A percentile compares a stretch with the other conserved stretches of the same genome.
These are phyloP conservation scores for Eleutherodactylus coqui DNA, from an alignment of 2,797 vertebrate species.

Conservation along the genomic window DNA sequence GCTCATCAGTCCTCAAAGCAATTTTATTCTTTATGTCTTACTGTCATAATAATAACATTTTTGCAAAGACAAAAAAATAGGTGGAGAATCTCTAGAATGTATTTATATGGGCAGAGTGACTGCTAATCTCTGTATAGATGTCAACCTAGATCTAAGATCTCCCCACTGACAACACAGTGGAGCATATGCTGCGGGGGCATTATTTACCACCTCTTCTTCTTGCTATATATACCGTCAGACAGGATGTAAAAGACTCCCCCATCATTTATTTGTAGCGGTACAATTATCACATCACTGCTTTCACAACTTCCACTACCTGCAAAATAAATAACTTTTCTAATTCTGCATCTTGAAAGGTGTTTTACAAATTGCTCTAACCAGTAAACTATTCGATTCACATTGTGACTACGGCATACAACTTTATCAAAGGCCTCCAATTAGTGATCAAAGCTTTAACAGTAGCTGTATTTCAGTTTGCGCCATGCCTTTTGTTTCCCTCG, in stretches of 20 bases:
- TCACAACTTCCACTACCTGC: not conserved
- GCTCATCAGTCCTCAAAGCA: not conserved
- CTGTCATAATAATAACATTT: too few relatives aligned
- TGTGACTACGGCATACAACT: slow-evolving; percentile 25
- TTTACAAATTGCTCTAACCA: slow-evolving; percentile 19
- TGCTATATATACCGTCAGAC: not conserved
- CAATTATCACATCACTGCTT: not conserved
- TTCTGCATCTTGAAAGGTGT: not conserved
- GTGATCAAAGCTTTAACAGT: slow-evolving; percentile 13
- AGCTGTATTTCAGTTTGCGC: not conserved
- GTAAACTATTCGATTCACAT: slow-evolving; percentile 4
- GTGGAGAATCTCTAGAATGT: not conserved
- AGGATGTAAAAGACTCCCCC: not conserved
- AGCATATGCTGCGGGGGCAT: not conserved
- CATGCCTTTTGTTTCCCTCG: slow-evolving; percentile 24
- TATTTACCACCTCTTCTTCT: not conserved
- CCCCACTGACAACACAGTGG: not conserved
- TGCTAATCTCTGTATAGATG: not conserved
- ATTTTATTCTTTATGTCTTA: too few relatives aligned
- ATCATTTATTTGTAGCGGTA: not conserved
- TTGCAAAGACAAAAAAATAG: not conserved
- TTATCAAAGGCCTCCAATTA: slow-evolving; percentile 40
- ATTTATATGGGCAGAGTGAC: not conserved
- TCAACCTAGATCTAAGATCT: not conserved
- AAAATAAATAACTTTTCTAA: slow-evolving; percentile 19